Percentiles rank a stretch among this genome's conserved stretches.
Conservation (phyloP, 2,113 vertebrate genomes). For the Esox niger region DNA sequence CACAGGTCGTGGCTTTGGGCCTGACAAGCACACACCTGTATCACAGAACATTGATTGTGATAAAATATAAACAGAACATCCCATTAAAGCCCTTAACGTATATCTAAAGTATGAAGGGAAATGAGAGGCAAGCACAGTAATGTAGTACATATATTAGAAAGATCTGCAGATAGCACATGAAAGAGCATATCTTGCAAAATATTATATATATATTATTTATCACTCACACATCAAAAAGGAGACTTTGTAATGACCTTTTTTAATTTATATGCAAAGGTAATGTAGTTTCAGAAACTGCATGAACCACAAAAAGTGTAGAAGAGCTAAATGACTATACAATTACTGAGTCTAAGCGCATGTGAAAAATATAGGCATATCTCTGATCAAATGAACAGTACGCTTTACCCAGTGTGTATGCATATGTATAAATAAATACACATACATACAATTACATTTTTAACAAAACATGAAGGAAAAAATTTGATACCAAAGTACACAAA, state of each 20-base stretch:
- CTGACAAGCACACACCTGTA: conserved; percentile 50
- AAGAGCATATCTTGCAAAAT: conserved; percentile 73
- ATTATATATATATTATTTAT: conserved; percentile 73
- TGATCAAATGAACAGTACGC: too few relatives aligned
- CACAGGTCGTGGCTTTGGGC: too few relatives aligned
- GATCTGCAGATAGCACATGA: conserved; percentile 67
- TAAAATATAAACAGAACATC: conserved; percentile 71
- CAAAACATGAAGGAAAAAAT: too few relatives aligned
- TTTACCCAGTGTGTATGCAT: too few relatives aligned
- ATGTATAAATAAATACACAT: too few relatives aligned
- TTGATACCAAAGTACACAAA: too few relatives aligned
- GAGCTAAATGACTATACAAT: conserved; percentile 12
- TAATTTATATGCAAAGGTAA: conserved; percentile 70
- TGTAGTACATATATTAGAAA: conserved; percentile 66
- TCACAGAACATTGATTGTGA: conserved; percentile 65
- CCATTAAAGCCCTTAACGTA: conserved; percentile 75
- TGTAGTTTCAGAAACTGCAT: conserved; percentile 48
- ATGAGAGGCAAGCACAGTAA: conserved; percentile 51
- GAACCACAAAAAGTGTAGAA: conserved; percentile 32
- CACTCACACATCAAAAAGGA: conserved; percentile 70
- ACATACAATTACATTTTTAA: too few relatives aligned
- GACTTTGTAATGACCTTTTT: conserved; percentile 68
- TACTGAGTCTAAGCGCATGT: neutral
- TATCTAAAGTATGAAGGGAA: conserved; percentile 51
- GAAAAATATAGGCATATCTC: too few relatives aligned